Evolutionary conservation across 2,888 invertebrate genomes (phyloP), one percentile per base, ranked within the genome.

Genomic region (Drosophila paranaensis): DNA sequence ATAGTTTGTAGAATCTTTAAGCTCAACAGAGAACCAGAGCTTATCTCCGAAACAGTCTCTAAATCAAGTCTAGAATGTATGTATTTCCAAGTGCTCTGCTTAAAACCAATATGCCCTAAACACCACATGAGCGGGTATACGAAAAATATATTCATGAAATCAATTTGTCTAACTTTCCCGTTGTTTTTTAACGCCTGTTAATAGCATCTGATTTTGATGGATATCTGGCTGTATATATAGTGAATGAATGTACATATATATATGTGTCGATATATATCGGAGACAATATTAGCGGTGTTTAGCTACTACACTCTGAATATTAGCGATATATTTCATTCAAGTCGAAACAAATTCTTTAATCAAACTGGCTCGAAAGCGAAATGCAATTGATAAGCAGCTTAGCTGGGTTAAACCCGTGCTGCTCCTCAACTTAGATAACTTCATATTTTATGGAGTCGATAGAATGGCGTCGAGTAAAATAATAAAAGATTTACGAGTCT

Each of bases 101-200:
- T 11, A 16, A 33, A 33, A 13, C 33, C 11, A 13, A 50, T 50
- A 50, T 35, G 20, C 50, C 13, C 50, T 4, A 6, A 0, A 0
- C 13, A 3, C 16, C 2, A 6, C 11, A 0, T 11, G 48, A 33
- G 5, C 33, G 50, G 6, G 35, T 3, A 35, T 35, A 13, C 35
- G 13, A 35, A 27, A 53, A 53, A 53, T 25, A 39, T 33, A 50
- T 50, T 33, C 48, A 11, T 33, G 11, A 60, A 60, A 70, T 77
- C 57, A 74, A 78, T 73, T 76, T 64, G 69, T 58, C 57, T 60
- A 66, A 66, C 65, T 71, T 76, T 65, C 45, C 57, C 50, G 50
- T 50, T 45, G 56, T 43, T 48, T 65, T n/a, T 14, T n/a, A 53
- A 20, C 55, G 65, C 60, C 60, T 43, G 40, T 35, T 20, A 35